phyloP scores from a whole-genome alignment of 2,113 vertebrate species.

The Numenius arquata region DNA sequence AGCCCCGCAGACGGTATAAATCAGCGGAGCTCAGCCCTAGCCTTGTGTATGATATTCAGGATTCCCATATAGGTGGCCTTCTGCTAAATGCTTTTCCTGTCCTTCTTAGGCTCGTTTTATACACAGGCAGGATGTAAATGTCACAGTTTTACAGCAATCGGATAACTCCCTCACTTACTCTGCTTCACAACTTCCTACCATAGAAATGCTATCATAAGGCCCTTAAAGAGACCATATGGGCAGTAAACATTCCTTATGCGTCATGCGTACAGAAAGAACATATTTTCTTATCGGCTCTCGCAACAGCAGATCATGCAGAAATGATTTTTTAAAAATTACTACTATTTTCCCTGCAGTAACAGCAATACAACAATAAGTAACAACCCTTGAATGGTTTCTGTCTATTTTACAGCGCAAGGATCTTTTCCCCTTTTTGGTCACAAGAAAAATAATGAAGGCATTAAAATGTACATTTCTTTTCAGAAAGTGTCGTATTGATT shows the following conservation, averaged over 20 bases:
- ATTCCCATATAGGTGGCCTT: neutral
- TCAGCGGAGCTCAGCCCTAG: neutral
- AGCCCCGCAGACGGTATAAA: neutral
- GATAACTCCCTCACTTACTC: neutral
- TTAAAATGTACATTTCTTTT: conserved; percentile 12
- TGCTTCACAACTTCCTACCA: neutral
- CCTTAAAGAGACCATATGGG: neutral
- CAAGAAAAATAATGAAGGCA: conserved; percentile 18
- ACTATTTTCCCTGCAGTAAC: neutral
- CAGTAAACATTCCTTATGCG: neutral
- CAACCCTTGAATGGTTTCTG: neutral
- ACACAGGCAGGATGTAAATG: neutral
- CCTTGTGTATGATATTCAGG: neutral
- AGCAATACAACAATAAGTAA: neutral
- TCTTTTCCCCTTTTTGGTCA: neutral
- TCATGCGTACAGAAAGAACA: neutral
- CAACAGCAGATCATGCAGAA: conserved; percentile 19
- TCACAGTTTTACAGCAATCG: neutral
- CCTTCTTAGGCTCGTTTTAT: neutral
- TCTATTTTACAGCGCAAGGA: neutral
- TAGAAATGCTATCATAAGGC: neutral
- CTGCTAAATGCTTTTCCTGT: neutral
- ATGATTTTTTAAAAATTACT: neutral
- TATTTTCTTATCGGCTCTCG: conserved; percentile 5
- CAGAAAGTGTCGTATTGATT: neutral